Conservation (phyloP, 2,113 vertebrate species). For the Hydrochoerus hydrochaeris region DNA sequence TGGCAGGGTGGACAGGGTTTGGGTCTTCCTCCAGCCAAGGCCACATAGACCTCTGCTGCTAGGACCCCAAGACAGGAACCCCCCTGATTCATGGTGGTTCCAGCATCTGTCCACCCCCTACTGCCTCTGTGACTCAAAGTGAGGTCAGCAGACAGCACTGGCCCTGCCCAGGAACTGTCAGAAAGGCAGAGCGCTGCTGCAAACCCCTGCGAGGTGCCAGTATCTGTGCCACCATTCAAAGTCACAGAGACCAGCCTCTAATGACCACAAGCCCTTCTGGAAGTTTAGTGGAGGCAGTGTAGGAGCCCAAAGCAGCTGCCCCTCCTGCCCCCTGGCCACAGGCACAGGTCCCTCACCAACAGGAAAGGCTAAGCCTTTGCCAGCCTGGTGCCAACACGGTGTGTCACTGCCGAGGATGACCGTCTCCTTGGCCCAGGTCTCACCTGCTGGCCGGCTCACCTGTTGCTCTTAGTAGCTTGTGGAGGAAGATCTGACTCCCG, state of each 20-base stretch:
- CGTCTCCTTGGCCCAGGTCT: not conserved
- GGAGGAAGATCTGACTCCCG: not conserved
- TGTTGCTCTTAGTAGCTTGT: not conserved
- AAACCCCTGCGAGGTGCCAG: not conserved
- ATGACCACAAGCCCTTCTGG: not conserved
- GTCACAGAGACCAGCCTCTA: not conserved
- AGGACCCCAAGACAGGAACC: not conserved
- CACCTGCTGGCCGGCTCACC: not conserved
- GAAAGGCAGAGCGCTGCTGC: not conserved
- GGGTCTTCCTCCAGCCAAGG: not conserved
- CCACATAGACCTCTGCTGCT: not conserved
- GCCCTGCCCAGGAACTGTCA: not conserved
- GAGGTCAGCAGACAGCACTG: not conserved
- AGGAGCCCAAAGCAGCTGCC: not conserved
- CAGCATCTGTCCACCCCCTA: not conserved
- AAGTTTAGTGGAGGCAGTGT: not conserved
- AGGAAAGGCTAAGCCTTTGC: not conserved
- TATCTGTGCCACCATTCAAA: not conserved
- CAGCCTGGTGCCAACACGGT: rapidly evolving
- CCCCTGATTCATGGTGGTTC: rapidly evolving
- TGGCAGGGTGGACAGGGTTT: not conserved
- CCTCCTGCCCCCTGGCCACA: rapidly evolving
- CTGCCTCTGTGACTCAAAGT: not conserved
- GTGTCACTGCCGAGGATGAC: not conserved
- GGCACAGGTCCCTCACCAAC: not conserved